phyloP scores from a whole-genome alignment of 2,113 vertebrate species.

The Pseudolaguvia tuberculata region DNA sequence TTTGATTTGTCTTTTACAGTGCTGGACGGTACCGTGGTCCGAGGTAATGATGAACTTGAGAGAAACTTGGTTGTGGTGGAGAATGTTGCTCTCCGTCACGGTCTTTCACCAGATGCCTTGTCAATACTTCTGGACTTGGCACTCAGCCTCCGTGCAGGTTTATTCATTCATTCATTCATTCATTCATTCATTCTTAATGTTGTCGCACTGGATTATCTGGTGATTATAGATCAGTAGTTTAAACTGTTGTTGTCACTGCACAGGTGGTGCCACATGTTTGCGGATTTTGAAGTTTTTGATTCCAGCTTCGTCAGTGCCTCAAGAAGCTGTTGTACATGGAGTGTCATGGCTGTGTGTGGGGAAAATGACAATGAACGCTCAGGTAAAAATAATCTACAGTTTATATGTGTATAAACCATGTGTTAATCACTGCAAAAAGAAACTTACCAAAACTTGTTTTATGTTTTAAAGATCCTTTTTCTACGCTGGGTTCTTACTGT shows the following conservation, averaged over 20 bases:
- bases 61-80: constrained; percentile 76
- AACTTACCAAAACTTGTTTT: not conserved
- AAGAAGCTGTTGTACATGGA: constrained; percentile 74
- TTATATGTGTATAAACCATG: not conserved
- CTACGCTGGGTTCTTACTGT: constrained; percentile 86
- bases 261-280: constrained; percentile 67
- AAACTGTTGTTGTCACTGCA: constrained; percentile 30
- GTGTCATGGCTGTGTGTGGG: constrained; percentile 78
- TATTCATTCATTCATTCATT: constrained; percentile 19
- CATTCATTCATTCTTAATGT: not conserved
- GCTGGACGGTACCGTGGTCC: constrained; percentile 56
- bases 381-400: constrained; percentile 69
- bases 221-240: not conserved
- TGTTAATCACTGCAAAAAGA: not conserved
- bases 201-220: no score
- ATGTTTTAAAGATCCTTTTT: constrained; percentile 75
- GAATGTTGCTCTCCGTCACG: constrained; percentile 70
- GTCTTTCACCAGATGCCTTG: constrained; percentile 77
- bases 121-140: constrained; percentile 75
- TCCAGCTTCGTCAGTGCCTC: constrained; percentile 76
- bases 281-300: constrained; percentile 82
- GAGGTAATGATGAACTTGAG: constrained; percentile 65
- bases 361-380: constrained; percentile 71
- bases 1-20: constrained; percentile 58
- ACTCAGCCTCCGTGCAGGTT: constrained; percentile 85